Percentiles rank a stretch among this genome's conserved stretches.
Conservation (phyloP, 2,888 invertebrate genomes). For the Oscheius sp. region DNA sequence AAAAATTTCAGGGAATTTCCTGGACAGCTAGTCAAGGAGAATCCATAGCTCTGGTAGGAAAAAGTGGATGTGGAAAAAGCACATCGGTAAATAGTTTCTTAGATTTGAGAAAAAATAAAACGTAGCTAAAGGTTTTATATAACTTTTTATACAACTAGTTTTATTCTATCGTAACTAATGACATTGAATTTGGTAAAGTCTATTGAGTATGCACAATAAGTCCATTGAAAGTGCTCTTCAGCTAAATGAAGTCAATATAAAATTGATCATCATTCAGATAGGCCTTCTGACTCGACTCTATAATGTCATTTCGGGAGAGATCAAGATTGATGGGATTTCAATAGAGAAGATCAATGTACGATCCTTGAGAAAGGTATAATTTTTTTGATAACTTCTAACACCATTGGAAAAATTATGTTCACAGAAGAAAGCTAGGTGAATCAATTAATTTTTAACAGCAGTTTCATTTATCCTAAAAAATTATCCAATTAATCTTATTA, state of each 20-base stretch:
- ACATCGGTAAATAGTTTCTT: conserved; percentile 46
- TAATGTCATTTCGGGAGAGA: conserved; percentile 37
- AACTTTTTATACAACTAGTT: no score
- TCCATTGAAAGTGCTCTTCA: no score
- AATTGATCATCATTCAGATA: conserved; percentile 23
- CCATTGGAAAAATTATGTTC: no score
- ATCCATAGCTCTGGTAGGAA: conserved; percentile 56
- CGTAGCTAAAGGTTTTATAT: no score
- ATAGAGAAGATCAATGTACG: conserved; percentile 38
- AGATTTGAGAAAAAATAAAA: no score
- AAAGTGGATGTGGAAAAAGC: conserved; percentile 59
- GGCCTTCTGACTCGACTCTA: conserved; percentile 49
- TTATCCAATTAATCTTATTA: background rate
- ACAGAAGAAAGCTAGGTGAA: no score
- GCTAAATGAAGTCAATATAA: no score
- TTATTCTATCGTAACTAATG: no score
- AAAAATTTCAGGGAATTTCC: conserved; percentile 36
- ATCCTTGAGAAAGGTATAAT: conserved; percentile 38
- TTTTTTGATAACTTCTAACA: no score
- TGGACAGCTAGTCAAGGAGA: conserved; percentile 46
- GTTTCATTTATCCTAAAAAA: background rate
- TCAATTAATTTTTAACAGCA: no score
- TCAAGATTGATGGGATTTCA: conserved; percentile 46
- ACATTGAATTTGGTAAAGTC: no score
- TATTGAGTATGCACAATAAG: no score